phyloP scores from a whole-genome alignment of 2,888 invertebrate genomes.

The Idaea aversata region DNA sequence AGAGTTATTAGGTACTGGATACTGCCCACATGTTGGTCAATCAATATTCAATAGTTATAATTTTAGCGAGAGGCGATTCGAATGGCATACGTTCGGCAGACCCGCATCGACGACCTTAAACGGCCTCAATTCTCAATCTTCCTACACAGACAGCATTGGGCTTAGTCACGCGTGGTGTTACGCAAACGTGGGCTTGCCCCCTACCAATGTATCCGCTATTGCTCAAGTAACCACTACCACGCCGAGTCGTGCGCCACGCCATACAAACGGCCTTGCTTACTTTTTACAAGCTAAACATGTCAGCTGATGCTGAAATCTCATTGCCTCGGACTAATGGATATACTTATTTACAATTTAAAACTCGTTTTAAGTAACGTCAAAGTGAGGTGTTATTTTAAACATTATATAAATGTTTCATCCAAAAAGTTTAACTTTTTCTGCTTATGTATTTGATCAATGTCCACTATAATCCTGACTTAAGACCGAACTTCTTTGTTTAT shows the following conservation, averaged over 20 bases:
- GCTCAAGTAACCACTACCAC: constrained; percentile 32
- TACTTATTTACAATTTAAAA: constrained; percentile 7
- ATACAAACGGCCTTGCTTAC: constrained; percentile 25
- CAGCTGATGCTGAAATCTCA: constrained; percentile 15
- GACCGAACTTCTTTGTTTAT: constrained; percentile 9
- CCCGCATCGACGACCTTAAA: constrained; percentile 51
- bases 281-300: constrained; percentile 22
- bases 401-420: neutral
- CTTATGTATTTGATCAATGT: neutral
- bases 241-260: constrained; percentile 7
- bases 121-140: constrained; percentile 50
- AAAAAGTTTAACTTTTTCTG: neutral
- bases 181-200: constrained; percentile 55
- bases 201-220: constrained; percentile 42
- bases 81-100: constrained; percentile 25
- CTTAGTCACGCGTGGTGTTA: constrained; percentile 55
- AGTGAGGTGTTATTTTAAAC: neutral
- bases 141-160: constrained; percentile 44
- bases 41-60: constrained; percentile 10
- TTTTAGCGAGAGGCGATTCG: constrained; percentile 33
- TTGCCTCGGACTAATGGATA: too few relatives aligned
- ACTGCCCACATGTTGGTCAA: constrained; percentile 20
- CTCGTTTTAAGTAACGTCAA: neutral
- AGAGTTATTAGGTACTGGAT: neutral
- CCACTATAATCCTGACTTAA: neutral